A percentile compares a stretch with the other conserved stretches of the same genome.
These are phyloP conservation scores for Grantiella picta DNA, from an alignment of 2,113 vertebrate genomes.

Conservation along the genomic window DNA sequence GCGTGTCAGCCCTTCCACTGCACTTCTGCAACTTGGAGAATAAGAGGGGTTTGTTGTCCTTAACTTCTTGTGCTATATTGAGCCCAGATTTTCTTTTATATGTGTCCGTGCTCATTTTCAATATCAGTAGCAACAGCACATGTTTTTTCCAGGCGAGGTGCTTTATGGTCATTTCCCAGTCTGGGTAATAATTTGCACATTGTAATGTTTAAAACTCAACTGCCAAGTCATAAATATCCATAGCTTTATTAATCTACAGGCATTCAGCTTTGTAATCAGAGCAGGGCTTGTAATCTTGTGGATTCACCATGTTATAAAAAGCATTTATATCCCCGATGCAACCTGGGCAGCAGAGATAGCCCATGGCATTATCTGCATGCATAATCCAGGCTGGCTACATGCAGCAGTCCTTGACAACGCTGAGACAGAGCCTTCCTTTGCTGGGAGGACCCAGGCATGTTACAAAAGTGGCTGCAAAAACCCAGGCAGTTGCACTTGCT, in stretches of 20 bases:
- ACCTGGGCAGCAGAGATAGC: constrained; percentile 37
- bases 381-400: background rate
- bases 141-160: background rate
- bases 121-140: background rate
- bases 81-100: background rate
- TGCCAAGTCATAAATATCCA: constrained; percentile 39
- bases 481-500: background rate
- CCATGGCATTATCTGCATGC: constrained; percentile 15
- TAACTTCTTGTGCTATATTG: background rate
- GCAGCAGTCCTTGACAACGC: background rate
- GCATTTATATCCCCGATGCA: background rate
- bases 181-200: constrained; percentile 35
- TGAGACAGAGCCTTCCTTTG: background rate
- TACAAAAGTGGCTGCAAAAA: background rate
- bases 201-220: constrained; percentile 36
- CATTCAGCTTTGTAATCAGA: constrained; percentile 51
- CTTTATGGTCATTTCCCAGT: constrained; percentile 9
- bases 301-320: constrained; percentile 9
- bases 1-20: background rate
- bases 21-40: background rate
- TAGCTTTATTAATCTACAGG: constrained; percentile 39
- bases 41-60: background rate
- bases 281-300: constrained; percentile 28
- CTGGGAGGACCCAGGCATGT: background rate
- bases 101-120: background rate